These are phyloP conservation scores for Papilio aristodemus DNA, from an alignment of 1,140 invertebrate species.

Conservation along the genomic window DNA sequence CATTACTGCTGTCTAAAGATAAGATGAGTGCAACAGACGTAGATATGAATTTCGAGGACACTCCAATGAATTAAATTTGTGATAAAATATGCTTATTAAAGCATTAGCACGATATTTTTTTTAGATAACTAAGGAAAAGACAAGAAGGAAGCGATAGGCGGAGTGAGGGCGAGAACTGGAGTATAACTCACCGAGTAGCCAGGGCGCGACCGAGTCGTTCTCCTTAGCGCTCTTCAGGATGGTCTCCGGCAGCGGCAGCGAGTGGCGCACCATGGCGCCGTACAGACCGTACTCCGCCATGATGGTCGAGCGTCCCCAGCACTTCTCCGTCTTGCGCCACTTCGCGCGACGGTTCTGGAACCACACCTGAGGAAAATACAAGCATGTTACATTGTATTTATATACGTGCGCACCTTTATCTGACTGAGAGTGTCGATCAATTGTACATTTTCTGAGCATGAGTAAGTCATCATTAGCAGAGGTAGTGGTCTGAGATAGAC, in stretches of 20 bases:
- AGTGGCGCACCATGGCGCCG: conserved; percentile 99
- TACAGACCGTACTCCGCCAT: conserved; percentile 99
- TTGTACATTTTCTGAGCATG: too few species aligned
- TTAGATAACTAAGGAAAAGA: background rate
- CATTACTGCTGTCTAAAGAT: too few species aligned
- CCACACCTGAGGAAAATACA: conserved; percentile 90
- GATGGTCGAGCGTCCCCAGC: conserved; percentile 98
- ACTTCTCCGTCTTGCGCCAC: conserved; percentile 99
- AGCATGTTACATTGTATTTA: background rate
- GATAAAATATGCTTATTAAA: too few species aligned
- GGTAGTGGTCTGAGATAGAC: too few species aligned
- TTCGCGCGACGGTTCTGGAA: conserved; percentile 99
- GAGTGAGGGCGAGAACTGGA: conserved; percentile 39
- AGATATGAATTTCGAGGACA: too few species aligned
- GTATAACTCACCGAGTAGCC: conserved; percentile 95
- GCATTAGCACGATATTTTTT: too few species aligned
- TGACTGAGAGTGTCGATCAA: too few species aligned
- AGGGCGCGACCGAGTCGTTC: conserved; percentile 96
- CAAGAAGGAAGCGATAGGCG: background rate
- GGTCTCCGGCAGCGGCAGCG: conserved; percentile 97
- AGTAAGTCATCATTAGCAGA: too few species aligned
- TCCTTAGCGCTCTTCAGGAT: conserved; percentile 98
- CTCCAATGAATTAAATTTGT: too few species aligned
- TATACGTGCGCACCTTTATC: too few species aligned
- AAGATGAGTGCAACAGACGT: too few species aligned